Conservation (phyloP, 2,797 vertebrate species). For the Argyrosomus regius region DNA sequence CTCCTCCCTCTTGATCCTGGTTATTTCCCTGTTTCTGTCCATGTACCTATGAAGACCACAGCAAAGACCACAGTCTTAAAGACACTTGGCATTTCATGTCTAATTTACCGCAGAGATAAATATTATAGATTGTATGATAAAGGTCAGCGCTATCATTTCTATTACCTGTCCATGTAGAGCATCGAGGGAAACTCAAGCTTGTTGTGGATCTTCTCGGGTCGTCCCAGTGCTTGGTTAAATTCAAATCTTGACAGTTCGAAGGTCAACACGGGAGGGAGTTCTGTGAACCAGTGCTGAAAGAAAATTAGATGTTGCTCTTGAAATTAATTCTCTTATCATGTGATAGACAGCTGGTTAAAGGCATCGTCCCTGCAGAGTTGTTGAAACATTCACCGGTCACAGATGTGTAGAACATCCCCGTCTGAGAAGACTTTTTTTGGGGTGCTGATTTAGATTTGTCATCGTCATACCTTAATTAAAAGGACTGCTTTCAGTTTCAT, state of each 20-base stretch:
- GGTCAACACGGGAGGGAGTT: slow-evolving; percentile 97
- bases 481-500: not conserved
- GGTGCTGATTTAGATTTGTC: not conserved
- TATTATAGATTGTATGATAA: not conserved
- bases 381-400: not conserved
- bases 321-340: not conserved
- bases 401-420: not conserved
- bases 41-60: slow-evolving; percentile 90
- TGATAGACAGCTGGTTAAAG: not conserved
- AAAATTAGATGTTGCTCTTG: not conserved
- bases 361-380: not conserved
- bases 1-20: slow-evolving; percentile 97
- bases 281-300: slow-evolving; percentile 97
- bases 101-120: slow-evolving; percentile 1
- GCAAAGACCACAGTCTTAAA: not conserved
- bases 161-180: slow-evolving; percentile 98
- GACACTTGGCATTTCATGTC: not conserved
- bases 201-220: slow-evolving; percentile 99
- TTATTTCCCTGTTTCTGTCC: slow-evolving; percentile 97
- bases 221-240: slow-evolving; percentile 97
- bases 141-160: not conserved
- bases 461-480: not conserved
- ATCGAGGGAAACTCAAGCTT: slow-evolving; percentile 97
- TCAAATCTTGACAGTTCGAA: slow-evolving; percentile 99
- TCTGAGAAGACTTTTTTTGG: not conserved